These are phyloP conservation scores for Cataglyphis altisquamis DNA, from an alignment of 2,888 invertebrate species.

Conservation along the genomic window DNA sequence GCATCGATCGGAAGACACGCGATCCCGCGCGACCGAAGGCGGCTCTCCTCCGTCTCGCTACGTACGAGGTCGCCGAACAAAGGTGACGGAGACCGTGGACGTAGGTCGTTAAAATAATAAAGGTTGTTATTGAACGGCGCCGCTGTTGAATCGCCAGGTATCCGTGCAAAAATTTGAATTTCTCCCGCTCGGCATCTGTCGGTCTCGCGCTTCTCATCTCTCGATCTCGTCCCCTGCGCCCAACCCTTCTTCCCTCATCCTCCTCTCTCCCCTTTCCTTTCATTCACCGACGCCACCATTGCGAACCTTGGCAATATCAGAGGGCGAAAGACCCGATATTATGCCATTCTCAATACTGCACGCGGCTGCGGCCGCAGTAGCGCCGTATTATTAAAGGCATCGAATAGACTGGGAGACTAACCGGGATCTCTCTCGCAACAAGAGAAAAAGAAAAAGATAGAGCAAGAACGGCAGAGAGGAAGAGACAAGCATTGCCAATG, in stretches of 20 bases:
- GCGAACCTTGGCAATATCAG: constrained; percentile 73
- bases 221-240: constrained; percentile 9
- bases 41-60: constrained; percentile 35
- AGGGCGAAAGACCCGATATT: constrained; percentile 68
- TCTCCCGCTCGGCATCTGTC: constrained; percentile 78
- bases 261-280: constrained; percentile 22
- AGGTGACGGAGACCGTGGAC: constrained; percentile 62
- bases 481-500: constrained; percentile 37
- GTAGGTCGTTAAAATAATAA: constrained; percentile 83
- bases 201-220: constrained; percentile 68
- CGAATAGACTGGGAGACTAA: constrained; percentile 58
- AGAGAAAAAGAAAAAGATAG: constrained; percentile 51
- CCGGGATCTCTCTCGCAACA: constrained; percentile 13
- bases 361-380: constrained; percentile 62
- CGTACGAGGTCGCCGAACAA: constrained; percentile 55
- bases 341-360: constrained; percentile 75
- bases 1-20: constrained; percentile 31
- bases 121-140: constrained; percentile 80
- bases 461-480: constrained; percentile 24
- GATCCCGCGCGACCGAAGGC: constrained; percentile 47
- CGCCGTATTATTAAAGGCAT: constrained; percentile 73
- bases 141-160: constrained; percentile 63
- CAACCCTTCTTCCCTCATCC: constrained; percentile 45
- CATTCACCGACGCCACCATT: constrained; percentile 28
- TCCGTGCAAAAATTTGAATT: constrained; percentile 80